Evolutionary conservation across 2,113 vertebrate genomes (phyloP), one percentile per base, ranked within the genome.

Genomic region (Beaufortia kweichowensis): DNA sequence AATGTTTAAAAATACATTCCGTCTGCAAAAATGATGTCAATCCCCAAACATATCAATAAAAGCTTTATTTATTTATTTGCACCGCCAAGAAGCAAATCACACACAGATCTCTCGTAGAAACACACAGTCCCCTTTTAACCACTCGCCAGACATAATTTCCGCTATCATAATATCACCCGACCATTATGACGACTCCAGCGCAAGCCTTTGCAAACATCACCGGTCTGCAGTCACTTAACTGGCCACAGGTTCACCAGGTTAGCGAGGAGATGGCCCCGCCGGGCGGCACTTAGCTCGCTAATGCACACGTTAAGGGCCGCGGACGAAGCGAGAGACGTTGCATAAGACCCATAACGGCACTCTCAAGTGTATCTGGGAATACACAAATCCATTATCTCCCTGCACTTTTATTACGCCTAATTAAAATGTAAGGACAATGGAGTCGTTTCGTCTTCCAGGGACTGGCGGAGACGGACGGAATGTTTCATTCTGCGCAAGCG

Each of bases 341-440:
- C 48, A 68, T 76, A 75, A 76, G 65, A 60, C 53, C 53, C 46
- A 46, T 80, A 76, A 76, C 67, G 43, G 62, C n/a, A 33, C 50
- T 41, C 57, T 63, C 33, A 10, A 69, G 72, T 63, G 72, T 70
- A 76, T 57, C 26, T 46, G 50, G 24, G 70, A 65, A 71, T 15
- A 60, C 29, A 53, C 46, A 6, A 56, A 48, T 67, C 53, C 78
- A 80, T 80, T 80, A 80, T 80, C 79, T 41, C 65, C 17, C 56
- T 26, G 21, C 33, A 62, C 26, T 76, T 77, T 76, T 76, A 80
- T 70, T 80, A 69, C 69, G 46, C 41, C 73, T 76, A 80, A 80
- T 80, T 80, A 80, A 80, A 75, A 64, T 26, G 3, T 29, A 53
- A 64, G 79, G 79, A 76, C 79, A 70, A 62, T 28, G 33, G 48